Evolutionary conservation across 2,888 invertebrate species (phyloP).

Genomic region (Heliconius hortense): DNA sequence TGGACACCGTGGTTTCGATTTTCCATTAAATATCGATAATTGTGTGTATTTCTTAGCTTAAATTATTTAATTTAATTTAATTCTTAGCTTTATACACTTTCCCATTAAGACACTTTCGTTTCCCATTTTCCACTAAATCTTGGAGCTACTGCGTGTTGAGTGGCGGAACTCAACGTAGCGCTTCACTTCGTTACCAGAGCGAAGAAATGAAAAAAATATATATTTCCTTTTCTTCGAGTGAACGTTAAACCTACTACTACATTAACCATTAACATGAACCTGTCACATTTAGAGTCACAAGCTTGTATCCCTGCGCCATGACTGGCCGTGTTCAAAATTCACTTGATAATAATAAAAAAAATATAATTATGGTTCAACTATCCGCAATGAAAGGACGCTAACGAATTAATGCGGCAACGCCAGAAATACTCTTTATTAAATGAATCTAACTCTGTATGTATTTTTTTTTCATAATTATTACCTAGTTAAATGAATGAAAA

Average conservation of each 20-base stretch:
- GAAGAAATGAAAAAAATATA: too few species aligned
- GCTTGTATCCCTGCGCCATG: too few species aligned
- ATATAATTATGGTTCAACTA: conserved; percentile 26
- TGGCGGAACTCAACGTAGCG: neutral
- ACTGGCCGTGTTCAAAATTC: neutral
- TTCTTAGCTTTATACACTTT: too few species aligned
- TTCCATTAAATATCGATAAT: neutral
- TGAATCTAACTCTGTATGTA: conserved; percentile 21
- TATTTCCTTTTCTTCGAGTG: too few species aligned
- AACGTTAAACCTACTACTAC: too few species aligned
- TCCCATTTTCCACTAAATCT: too few species aligned
- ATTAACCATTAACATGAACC: too few species aligned
- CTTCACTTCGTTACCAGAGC: too few species aligned
- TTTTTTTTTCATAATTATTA: neutral
- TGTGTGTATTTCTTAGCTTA: too few species aligned
- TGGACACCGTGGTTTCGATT: neutral
- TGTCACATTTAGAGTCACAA: too few species aligned
- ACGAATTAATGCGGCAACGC: conserved; percentile 38
- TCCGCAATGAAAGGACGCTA: conserved; percentile 37
- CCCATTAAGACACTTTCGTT: too few species aligned
- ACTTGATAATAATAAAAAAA: conserved; percentile 12
- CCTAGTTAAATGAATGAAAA: neutral
- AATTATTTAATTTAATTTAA: too few species aligned
- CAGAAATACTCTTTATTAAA: conserved; percentile 32
- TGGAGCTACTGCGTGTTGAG: neutral